Conservation (phyloP, 2,113 vertebrate species). For the Chionis minor region DNA sequence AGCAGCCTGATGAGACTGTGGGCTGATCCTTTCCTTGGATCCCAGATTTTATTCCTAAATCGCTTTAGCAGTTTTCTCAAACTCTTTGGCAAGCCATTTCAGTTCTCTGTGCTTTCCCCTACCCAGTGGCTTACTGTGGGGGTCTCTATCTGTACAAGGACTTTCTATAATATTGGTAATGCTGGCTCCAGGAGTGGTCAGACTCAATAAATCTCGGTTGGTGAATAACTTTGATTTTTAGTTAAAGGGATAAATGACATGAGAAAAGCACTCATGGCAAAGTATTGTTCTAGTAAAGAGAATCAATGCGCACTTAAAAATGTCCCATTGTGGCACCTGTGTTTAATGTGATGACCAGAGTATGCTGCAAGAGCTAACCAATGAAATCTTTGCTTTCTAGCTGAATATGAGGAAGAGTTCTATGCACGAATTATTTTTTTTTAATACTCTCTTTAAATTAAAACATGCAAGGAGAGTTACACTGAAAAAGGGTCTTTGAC, state of each 20-base stretch:
- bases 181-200: background rate
- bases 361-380: background rate
- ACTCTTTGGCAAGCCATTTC: background rate
- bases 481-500: background rate
- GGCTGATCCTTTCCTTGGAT: background rate
- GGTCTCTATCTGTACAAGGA: background rate
- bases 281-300: background rate
- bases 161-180: background rate
- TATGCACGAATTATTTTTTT: background rate
- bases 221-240: background rate
- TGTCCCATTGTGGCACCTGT: background rate
- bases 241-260: background rate
- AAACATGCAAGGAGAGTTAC: background rate
- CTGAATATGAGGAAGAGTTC: background rate
- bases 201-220: background rate
- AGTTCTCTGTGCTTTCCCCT: background rate
- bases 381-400: background rate
- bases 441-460: background rate
- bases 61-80: background rate
- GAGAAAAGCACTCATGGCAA: background rate
- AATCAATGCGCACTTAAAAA: background rate
- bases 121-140: background rate
- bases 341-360: background rate
- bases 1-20: background rate
- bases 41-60: background rate